Evolutionary conservation across 2,113 vertebrate genomes (phyloP).

Genomic region (Chitala chitala): DNA sequence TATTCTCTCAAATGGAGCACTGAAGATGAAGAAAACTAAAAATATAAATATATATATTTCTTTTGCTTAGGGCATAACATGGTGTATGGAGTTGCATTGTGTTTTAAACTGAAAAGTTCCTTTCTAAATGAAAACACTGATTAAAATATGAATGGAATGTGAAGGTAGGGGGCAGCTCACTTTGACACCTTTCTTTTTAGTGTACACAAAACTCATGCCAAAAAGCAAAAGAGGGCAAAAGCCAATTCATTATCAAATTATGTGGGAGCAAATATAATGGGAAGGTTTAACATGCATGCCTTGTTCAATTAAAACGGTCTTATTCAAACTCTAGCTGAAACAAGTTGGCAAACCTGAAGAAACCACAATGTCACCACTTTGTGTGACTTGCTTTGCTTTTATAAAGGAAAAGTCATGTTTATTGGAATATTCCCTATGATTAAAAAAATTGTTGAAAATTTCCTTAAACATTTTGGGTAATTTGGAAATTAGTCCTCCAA

Average conservation of each 20-base stretch:
- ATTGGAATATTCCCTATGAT: background rate
- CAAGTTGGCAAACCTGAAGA: background rate
- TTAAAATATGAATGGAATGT: too few species aligned
- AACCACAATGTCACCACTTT: background rate
- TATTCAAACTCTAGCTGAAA: background rate
- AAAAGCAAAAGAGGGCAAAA: background rate
- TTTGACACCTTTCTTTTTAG: background rate
- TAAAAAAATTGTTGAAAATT: background rate
- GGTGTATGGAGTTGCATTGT: too few species aligned
- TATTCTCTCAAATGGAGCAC: too few species aligned
- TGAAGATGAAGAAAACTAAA: too few species aligned
- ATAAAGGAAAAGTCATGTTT: conserved; percentile 1
- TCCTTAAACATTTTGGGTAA: background rate
- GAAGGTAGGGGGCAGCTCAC: too few species aligned
- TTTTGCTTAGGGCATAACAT: too few species aligned
- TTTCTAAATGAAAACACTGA: too few species aligned
- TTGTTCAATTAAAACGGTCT: conserved; percentile 12
- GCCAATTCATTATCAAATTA: background rate
- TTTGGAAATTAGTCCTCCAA: too few species aligned
- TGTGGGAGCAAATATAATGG: background rate
- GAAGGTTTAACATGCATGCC: background rate
- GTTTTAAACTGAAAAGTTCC: too few species aligned
- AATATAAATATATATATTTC: too few species aligned
- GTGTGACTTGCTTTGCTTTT: background rate
- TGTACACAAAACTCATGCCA: background rate